Evolutionary conservation across 2,797 vertebrate species (phyloP).

Genomic region (Poecilia picta): DNA sequence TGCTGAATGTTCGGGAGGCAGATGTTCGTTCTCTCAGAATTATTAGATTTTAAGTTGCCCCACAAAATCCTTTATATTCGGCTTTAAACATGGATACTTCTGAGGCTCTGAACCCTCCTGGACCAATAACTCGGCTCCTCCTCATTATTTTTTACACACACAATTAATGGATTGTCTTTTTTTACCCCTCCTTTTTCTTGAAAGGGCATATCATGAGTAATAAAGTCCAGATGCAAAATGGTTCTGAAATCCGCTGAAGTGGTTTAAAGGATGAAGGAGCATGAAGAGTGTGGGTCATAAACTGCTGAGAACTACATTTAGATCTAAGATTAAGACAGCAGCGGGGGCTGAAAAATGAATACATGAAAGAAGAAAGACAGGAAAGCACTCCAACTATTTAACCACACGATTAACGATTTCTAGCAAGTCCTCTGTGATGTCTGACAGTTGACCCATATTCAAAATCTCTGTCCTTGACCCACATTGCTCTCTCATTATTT

Average conservation of each 20-base stretch:
- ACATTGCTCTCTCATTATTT: conserved; percentile 9
- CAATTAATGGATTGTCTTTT: conserved; percentile 66
- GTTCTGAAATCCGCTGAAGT: conserved; percentile 66
- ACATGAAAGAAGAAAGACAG: conserved; percentile 41
- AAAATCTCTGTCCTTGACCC: conserved; percentile 16
- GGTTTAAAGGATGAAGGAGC: conserved; percentile 58
- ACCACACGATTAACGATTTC: not conserved
- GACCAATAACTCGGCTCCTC: conserved; percentile 58
- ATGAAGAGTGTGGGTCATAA: conserved; percentile 49
- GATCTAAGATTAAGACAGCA: conserved; percentile 44
- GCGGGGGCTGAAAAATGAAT: conserved; percentile 31
- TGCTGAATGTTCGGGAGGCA: not conserved
- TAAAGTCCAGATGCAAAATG: conserved; percentile 66
- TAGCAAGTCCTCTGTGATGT: conserved; percentile 15
- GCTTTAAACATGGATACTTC: conserved; percentile 43
- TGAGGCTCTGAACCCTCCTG: conserved; percentile 36
- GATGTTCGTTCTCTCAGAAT: conserved; percentile 5
- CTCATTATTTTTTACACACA: conserved; percentile 65
- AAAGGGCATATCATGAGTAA: conserved; percentile 72
- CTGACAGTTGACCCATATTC: conserved; percentile 7
- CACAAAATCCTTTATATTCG: conserved; percentile 48
- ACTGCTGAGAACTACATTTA: conserved; percentile 54
- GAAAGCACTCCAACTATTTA: conserved; percentile 21
- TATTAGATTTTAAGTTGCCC: conserved; percentile 38
- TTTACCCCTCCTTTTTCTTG: conserved; percentile 49